Conservation (phyloP, 92 coral and sea anemone genomes). For the Isaurus tuberculatus region DNA sequence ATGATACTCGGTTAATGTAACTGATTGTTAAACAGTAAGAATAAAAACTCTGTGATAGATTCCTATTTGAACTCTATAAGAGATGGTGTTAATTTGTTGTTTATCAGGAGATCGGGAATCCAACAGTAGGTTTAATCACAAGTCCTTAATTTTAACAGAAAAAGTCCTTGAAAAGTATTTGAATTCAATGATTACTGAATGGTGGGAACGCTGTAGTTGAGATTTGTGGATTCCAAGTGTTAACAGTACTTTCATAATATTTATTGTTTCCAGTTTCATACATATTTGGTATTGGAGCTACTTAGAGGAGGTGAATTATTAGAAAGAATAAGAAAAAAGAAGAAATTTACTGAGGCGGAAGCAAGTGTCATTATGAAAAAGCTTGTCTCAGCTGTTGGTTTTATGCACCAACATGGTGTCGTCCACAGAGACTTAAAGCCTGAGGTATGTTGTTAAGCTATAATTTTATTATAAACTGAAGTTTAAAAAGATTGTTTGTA, state of each 20-base stretch:
- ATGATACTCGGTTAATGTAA: too few relatives aligned
- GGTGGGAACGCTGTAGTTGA: too few relatives aligned
- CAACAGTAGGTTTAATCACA: too few relatives aligned
- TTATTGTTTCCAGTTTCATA: constrained; percentile 77
- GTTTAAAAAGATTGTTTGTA: background rate
- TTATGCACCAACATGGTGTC: constrained; percentile 93
- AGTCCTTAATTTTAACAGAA: too few relatives aligned
- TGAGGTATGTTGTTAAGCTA: constrained; percentile 69
- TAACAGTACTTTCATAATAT: background rate
- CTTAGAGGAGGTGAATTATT: constrained; percentile 93
- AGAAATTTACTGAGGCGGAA: constrained; percentile 93
- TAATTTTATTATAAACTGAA: constrained; percentile 24
- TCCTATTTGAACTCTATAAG: too few relatives aligned
- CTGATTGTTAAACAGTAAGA: too few relatives aligned
- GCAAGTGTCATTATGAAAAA: constrained; percentile 91
- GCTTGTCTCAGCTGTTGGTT: constrained; percentile 90
- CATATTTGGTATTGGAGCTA: constrained; percentile 92
- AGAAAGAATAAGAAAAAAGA: constrained; percentile 93
- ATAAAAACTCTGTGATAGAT: too few relatives aligned
- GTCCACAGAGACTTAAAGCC: constrained; percentile 99
- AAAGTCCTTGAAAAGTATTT: too few relatives aligned
- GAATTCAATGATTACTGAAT: too few relatives aligned
- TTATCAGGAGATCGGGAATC: too few relatives aligned
- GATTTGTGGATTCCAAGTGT: too few relatives aligned
- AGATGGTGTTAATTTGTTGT: too few relatives aligned